A percentile compares a stretch with the other conserved stretches of the same genome.
phyloP scores from a whole-genome alignment of 1,140 invertebrate genomes.

The Euborellia annulipes region DNA sequence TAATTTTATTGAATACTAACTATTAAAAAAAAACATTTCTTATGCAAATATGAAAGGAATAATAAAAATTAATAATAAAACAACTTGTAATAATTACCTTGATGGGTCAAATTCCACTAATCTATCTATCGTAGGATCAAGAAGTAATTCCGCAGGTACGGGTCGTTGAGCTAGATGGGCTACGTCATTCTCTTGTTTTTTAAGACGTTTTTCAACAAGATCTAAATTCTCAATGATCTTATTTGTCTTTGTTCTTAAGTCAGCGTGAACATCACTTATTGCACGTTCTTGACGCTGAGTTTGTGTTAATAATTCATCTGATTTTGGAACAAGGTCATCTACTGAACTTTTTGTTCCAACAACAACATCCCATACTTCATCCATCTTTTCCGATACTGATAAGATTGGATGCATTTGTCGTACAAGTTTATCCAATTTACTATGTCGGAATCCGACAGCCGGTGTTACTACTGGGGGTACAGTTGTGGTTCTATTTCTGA shows the following conservation, averaged over 20 bases:
- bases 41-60: too few relatives aligned
- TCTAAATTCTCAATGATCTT: constrained; percentile 75
- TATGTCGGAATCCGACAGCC: constrained; percentile 23
- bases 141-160: constrained; percentile 51
- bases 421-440: constrained; percentile 59
- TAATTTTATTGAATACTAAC: too few relatives aligned
- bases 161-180: constrained; percentile 46
- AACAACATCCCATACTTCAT: constrained; percentile 75
- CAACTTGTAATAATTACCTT: constrained; percentile 28
- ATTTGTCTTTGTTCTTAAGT: constrained; percentile 63
- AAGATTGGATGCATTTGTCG: constrained; percentile 66
- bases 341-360: constrained; percentile 73
- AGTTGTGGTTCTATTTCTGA: constrained; percentile 36
- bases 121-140: constrained; percentile 60
- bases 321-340: constrained; percentile 67
- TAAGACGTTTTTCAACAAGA: constrained; percentile 64
- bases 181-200: constrained; percentile 53
- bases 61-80: not conserved
- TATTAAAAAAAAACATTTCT: too few relatives aligned
- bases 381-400: constrained; percentile 73
- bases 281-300: constrained; percentile 72
- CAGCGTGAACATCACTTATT: constrained; percentile 71
- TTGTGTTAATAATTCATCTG: constrained; percentile 66
- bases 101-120: constrained; percentile 57
- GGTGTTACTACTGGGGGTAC: constrained; percentile 33